phyloP scores from a whole-genome alignment of 2,888 invertebrate genomes.

The Polia nebulosa region DNA sequence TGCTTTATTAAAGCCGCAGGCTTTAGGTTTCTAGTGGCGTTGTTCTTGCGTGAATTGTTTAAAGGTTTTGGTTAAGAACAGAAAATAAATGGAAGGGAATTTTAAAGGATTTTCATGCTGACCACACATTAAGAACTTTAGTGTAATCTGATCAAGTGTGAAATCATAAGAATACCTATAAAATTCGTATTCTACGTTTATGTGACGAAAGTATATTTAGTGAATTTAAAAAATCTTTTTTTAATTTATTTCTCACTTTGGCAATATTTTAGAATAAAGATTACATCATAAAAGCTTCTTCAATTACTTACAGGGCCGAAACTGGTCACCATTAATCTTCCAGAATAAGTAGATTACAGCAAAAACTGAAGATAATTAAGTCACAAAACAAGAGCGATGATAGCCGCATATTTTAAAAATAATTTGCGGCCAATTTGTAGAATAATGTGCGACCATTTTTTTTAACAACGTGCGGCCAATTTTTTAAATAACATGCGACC shows the following conservation, averaged over 20 bases:
- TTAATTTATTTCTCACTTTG: neutral
- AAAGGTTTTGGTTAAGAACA: conserved; percentile 23
- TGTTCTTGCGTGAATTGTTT: conserved; percentile 53
- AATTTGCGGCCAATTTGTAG: conserved; percentile 83
- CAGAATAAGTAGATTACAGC: conserved; percentile 26
- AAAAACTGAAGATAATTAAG: conserved; percentile 69
- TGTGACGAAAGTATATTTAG: neutral
- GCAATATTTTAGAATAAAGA: too few species aligned
- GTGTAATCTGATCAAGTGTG: conserved; percentile 6
- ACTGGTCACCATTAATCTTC: conserved; percentile 27
- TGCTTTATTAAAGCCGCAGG: conserved; percentile 54
- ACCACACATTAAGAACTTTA: conserved; percentile 11
- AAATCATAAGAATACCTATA: neutral
- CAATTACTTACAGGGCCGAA: conserved; percentile 34
- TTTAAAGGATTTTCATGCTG: conserved; percentile 14
- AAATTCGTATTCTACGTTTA: neutral
- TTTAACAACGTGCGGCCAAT: conserved; percentile 77
- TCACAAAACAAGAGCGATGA: conserved; percentile 74
- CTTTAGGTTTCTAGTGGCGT: conserved; percentile 49
- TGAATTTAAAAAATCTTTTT: neutral
- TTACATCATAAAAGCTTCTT: neutral
- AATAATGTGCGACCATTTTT: conserved; percentile 81
- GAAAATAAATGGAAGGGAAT: conserved; percentile 22
- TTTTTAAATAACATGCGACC: conserved; percentile 75
- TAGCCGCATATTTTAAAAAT: conserved; percentile 82